These are phyloP conservation scores for Bos indicus DNA, from an alignment of 2,113 vertebrate genomes.

Conservation along the genomic window DNA sequence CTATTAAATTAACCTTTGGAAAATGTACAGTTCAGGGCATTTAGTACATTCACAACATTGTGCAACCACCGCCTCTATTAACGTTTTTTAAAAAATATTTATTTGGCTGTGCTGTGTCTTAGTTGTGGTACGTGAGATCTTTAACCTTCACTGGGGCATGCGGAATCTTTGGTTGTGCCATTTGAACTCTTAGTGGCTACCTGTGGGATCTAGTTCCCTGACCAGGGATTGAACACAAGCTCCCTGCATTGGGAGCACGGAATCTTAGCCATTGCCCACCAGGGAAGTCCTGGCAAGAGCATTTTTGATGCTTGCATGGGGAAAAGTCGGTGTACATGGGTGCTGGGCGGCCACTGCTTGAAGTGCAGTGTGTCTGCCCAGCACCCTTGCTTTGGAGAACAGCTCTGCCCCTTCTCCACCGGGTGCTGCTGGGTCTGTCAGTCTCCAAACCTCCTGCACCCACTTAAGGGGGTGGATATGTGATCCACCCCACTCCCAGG, in stretches of 20 bases:
- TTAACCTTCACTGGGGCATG: neutral
- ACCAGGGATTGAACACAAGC: neutral
- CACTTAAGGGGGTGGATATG: neutral
- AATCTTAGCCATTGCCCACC: neutral
- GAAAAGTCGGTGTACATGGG: neutral
- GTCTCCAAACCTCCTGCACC: neutral
- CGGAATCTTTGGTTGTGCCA: neutral
- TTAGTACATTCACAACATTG: neutral
- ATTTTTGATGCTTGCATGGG: neutral
- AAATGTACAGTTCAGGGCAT: neutral
- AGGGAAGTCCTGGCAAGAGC: neutral
- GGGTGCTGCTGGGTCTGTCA: neutral
- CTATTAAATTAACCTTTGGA: neutral
- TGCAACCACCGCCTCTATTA: neutral
- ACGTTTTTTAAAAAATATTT: neutral
- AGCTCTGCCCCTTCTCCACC: neutral
- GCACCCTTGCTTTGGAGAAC: neutral
- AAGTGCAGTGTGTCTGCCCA: neutral
- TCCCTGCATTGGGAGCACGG: neutral
- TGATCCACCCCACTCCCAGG: no score
- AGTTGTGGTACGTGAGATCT: neutral
- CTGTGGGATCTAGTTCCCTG: neutral
- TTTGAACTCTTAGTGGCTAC: neutral
- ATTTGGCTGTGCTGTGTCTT: neutral
- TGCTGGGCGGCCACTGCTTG: neutral